Base-by-base conservation (phyloP, 2,797 vertebrate genomes). In the Molossus alvarezi region DNA sequence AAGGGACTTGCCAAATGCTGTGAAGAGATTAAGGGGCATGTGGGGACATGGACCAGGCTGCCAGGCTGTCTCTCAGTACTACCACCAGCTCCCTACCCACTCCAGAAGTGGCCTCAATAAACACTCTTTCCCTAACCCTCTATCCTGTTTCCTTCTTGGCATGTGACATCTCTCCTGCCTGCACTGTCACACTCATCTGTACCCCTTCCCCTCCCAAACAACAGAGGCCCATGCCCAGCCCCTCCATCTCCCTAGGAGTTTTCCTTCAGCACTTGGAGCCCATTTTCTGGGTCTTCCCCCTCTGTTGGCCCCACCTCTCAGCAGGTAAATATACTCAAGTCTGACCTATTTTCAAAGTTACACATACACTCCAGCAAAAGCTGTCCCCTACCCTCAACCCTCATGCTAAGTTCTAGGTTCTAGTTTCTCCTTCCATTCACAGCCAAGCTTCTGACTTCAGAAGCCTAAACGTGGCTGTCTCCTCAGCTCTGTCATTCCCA, bases 381-480 rank as follows among this genome's bases (percentile, higher is more conserved):
- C 25, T 1, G 1, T 57, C 21, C 33, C 9, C 57, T 3, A 0
- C 17, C 33, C 2, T 29, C 9, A 0, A 6, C n/a, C 60, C 9
- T 3, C 45, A 7, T 0, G 9, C 65, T 15, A 9, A 75, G 37
- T 65, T 77, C 87, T 51, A 86, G 13, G 25, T 45, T n/a, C 65
- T 55, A 37, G 27, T 55, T 29, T 64, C 71, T 58, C 60, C 51
- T 73, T 33, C 64, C 2, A 13, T n/a, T 41, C 76, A 64, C 41
- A 64, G 72, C 73, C 60, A 14, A 23, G 55, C 60, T 76, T 55
- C 9, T 1, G 12, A 69, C n/a, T n/a, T n/a, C n/a, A n/a, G n/a
- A n/a, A 53, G 69, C 60, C 51, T 60, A 29, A 25, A 60, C 21
- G 0, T n/a, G 33, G 60, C 89, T 37, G 10, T 18, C 18, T 60